Conservation (phyloP, 2,797 vertebrate species). For the Scyliorhinus canicula region DNA sequence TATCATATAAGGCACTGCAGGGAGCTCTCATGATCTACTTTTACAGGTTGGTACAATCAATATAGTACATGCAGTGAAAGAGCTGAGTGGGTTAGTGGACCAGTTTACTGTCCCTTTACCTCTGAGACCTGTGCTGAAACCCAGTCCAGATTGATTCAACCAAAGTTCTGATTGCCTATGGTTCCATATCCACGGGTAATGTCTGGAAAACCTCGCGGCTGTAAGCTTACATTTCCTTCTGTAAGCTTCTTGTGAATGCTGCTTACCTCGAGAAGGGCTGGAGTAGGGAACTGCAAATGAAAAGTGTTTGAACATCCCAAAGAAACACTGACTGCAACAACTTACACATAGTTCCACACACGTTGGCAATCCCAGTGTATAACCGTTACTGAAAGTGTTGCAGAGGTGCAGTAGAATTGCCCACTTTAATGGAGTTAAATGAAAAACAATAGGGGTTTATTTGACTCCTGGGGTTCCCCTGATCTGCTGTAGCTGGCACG, state of each 20-base stretch:
- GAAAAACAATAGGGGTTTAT: not conserved
- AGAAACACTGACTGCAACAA: not conserved
- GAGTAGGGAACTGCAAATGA: not conserved
- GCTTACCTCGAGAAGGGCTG: not conserved
- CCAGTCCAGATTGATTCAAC: not conserved
- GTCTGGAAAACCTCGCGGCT: not conserved
- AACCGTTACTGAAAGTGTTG: not conserved
- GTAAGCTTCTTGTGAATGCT: not conserved
- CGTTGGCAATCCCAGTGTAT: not conserved
- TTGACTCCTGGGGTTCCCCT: not conserved
- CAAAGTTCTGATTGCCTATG: not conserved
- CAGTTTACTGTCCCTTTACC: not conserved
- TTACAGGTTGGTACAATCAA: conserved; percentile 71
- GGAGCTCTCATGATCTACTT: conserved; percentile 96
- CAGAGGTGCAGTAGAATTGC: not conserved
- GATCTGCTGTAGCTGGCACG: not conserved
- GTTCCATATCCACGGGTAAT: not conserved
- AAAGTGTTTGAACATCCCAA: not conserved
- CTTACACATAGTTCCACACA: not conserved
- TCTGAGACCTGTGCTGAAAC: not conserved
- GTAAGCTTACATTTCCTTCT: not conserved
- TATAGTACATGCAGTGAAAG: not conserved
- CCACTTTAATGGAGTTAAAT: not conserved
- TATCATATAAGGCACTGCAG: conserved; percentile 88
- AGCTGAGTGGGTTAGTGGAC: not conserved